Base-by-base conservation (phyloP, 2,797 vertebrate genomes). In the Acipenser transmontanus region DNA sequence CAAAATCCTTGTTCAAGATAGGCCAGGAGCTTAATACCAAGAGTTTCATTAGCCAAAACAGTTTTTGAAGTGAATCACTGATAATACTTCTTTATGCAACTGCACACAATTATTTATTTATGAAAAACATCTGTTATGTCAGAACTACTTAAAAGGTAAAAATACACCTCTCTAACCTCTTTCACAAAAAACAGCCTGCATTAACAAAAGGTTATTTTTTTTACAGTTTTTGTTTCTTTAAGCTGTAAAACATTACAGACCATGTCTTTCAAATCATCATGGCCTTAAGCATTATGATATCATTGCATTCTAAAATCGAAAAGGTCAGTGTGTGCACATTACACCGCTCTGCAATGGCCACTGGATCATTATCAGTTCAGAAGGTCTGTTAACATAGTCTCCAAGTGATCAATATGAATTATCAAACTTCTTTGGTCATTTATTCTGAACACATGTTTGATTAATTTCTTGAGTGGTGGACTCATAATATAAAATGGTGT, bases 271-370 rank as follows among this genome's bases (percentile, higher is more conserved):
- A 52, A 73, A 50, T 64, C 20, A 64, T 65, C 64, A 64, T 73
- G 68, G 72, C 65, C 34, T 47, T 51, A 57, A 68, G 64, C 68
- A 70, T 59, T 66, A 65, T 74, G 64, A 63, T 62, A 66, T 66
- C 61, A 72, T 67, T 67, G 64, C 51, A 14, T 56, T 65, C 11
- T 69, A 49, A 17, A 34, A 50, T 14, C 13, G 7, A 66, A 71
- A 61, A 68, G 59, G 13, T 11, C n/a, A 13, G 60, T 51, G 9
- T 50, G 66, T 47, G 61, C 62, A 67, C 62, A 59, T 54, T 50
- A 64, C 50, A 67, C 20, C 34, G 12, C 61, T 20, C 52, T 14
- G 11, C 17, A 5, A 2, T 7, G 52, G 12, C 49, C 11, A n/a
- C 61, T 10, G 17, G 49, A 11, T 49, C 13, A 49, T 57, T 60